Base-by-base conservation (phyloP, 2,797 vertebrate genomes). In the Etheostoma nigrum region DNA sequence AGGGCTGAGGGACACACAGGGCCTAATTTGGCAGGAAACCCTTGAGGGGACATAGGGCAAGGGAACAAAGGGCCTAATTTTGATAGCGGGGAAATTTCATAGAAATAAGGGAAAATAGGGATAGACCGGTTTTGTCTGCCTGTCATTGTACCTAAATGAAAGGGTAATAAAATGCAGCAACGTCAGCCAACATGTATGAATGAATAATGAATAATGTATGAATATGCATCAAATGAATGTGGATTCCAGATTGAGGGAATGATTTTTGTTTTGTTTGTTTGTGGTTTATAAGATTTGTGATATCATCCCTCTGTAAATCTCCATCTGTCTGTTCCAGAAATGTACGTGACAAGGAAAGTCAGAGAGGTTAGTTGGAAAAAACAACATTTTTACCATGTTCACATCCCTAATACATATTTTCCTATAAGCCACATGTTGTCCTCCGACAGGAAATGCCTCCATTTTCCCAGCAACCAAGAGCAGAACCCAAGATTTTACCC, bases 301-400 rank as follows among this genome's bases (percentile, higher is more conserved):
- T 21, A n/a, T 27, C 9, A 63, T 4, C 18, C 36, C 51, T 74
- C 19, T 30, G 12, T 85, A 74, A 81, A 68, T 77, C 40, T 83
- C 66, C 52, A 73, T 90, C 67, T 64, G 45, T 47, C 61, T 83
- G 52, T 90, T 87, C 3, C 72, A 97, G 96, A 96, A 84, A 90
- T 89, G 44, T 75, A 83, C 0, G 2, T 62, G 8, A 55, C 48
- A 4, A 92, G 92, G 88, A 96, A 90, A 83, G 58, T 88, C 23
- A 81, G 65, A 59, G 78, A 94, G 92, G 90, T 94, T 7, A 89
- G 93, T 85, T 18, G 30, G 45, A 86, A 74, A 85, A 66, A 54
- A 14, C 40, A 62, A 48, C 5, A 58, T 36, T 65, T 48, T 54
- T 7, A 60, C 18, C 19, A 19, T 48, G 2, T 59, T 58, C 1